Evolutionary conservation across 2,113 vertebrate genomes (phyloP), one percentile per base, ranked within the genome.

Genomic region (Spermophilus dauricus): DNA sequence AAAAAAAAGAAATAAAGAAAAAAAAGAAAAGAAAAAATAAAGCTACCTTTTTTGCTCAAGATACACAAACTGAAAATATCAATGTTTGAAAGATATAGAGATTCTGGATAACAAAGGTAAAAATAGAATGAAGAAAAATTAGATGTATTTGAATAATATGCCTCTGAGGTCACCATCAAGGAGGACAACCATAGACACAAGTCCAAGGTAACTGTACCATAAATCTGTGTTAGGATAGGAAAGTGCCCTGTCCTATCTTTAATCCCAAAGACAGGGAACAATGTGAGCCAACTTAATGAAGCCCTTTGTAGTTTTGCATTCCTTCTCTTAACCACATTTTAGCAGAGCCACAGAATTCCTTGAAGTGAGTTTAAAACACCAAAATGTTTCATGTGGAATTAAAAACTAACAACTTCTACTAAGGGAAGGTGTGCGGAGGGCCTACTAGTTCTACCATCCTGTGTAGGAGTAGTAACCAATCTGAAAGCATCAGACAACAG

Each of bases 321-420:
- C 30, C 56, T 80, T 94, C 72, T 86, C 34, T 45, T 96, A 89
- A 48, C 26, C 16, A 34, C 8, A 73, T 86, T 81, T 96, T 75
- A 70, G 16, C 48, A 91, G 42, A 67, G 18, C 16, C 32, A 28
- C 1, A 24, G 45, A 81, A 45, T 48, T 85, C 72, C n/a, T 86
- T 93, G n/a, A 89, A 89, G 5, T n/a, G n/a, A 86, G 42, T 83
- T 94, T 73, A 93, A 94, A 91, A 32, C 88, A 39, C 10, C 65
- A 91, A 86, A 80, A 69, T 76, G 14, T 85, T 39, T 28, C 65
- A 11, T 67, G 13, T 83, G 6, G 10, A 84, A 11, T 89, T 91
- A 88, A 84, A 90, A 95, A 58, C 63, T 51, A 67, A 63, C 5
- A 73, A 17, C 26, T 65, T 80, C 39, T 22, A 76, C 42, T 81